Evolutionary conservation across 1,140 invertebrate species (phyloP).

Genomic region (Eurosta solidaginis): DNA sequence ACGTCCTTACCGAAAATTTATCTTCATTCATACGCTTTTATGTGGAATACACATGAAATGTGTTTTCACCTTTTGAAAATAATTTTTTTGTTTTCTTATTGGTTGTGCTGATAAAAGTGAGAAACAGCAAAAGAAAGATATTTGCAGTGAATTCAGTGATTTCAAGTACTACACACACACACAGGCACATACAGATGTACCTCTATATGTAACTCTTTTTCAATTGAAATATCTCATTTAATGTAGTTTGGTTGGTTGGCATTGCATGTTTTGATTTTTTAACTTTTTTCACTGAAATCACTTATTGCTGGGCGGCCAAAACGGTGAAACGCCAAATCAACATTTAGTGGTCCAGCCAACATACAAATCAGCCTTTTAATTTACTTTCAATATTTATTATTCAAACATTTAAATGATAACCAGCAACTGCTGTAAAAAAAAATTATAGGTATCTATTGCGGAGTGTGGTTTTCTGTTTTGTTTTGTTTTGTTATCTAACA

Average conservation of each 20-base stretch:
- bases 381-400: constrained; percentile 20
- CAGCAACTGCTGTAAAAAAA: background rate
- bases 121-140: background rate
- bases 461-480: background rate
- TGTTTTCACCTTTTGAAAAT: background rate
- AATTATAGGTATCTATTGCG: too few species aligned
- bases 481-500: background rate
- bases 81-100: background rate
- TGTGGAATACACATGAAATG: background rate
- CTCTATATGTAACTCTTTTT: too few species aligned
- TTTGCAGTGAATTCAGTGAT: too few species aligned
- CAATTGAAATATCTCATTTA: background rate
- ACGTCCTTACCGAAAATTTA: background rate
- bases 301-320: background rate
- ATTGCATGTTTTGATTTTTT: background rate
- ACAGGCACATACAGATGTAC: too few species aligned
- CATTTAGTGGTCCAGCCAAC: background rate
- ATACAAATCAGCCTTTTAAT: background rate
- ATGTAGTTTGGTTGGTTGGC: too few species aligned
- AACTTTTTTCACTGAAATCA: background rate
- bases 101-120: background rate
- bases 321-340: constrained; percentile 12
- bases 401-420: background rate
- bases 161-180: too few species aligned
- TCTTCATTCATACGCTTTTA: background rate